Conservation (phyloP, 2,888 invertebrate genomes). For the Tachina fera region DNA sequence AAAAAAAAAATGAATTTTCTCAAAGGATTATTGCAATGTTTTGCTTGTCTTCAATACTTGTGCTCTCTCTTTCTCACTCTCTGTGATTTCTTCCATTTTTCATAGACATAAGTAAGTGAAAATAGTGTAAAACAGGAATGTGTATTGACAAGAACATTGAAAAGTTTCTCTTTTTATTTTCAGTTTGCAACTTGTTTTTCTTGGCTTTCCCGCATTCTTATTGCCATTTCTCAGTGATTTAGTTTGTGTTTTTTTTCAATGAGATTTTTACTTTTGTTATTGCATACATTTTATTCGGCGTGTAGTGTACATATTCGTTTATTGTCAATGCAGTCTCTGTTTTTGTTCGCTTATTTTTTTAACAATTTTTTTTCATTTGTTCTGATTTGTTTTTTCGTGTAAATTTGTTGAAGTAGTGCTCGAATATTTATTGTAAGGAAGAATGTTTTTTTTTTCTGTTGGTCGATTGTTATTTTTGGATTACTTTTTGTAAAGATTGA, state of each 20-base stretch:
- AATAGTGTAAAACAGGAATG: conserved; percentile 61
- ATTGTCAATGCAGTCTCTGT: conserved; percentile 48
- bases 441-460: neutral
- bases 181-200: conserved; percentile 28
- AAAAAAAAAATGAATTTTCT: conserved; percentile 15
- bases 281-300: conserved; percentile 6
- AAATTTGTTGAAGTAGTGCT: conserved; percentile 46
- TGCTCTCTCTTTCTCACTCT: neutral
- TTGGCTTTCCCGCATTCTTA: conserved; percentile 18
- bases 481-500: neutral
- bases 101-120: conserved; percentile 40
- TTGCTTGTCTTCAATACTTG: conserved; percentile 38
- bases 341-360: conserved; percentile 10
- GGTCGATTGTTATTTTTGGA: conserved; percentile 1
- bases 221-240: conserved; percentile 45
- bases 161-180: conserved; percentile 41
- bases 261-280: conserved; percentile 28
- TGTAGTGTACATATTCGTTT: conserved; percentile 9
- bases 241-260: conserved; percentile 9
- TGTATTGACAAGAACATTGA: conserved; percentile 61
- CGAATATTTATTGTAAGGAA: conserved; percentile 30
- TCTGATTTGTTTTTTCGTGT: conserved; percentile 21
- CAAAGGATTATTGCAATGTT: conserved; percentile 51
- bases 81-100: neutral
- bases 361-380: neutral